Conservation (phyloP, 2,797 vertebrate species). For the Chelmon rostratus region DNA sequence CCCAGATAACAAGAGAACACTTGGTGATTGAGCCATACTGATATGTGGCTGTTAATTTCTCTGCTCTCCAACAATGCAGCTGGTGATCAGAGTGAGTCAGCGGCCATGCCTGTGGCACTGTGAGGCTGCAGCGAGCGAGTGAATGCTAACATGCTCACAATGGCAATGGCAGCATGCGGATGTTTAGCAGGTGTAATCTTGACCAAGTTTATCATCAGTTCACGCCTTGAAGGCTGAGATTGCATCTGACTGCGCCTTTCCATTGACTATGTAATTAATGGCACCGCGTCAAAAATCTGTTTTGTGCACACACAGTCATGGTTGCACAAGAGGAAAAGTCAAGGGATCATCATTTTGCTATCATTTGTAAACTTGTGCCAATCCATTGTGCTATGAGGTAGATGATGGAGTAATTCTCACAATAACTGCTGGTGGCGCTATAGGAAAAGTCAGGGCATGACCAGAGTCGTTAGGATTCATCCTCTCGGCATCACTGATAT, state of each 20-base stretch:
- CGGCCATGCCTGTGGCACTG: neutral
- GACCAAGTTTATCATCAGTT: neutral
- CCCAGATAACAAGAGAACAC: constrained; percentile 1
- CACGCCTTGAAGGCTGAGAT: too few species aligned
- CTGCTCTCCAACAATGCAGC: neutral
- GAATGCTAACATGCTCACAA: neutral
- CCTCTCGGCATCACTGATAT: too few species aligned
- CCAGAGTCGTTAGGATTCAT: neutral
- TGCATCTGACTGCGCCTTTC: too few species aligned
- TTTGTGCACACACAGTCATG: too few species aligned
- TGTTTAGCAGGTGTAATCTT: neutral
- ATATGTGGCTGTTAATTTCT: neutral
- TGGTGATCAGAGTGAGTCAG: neutral
- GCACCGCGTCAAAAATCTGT: too few species aligned
- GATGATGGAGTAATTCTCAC: too few species aligned
- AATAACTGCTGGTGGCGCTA: neutral
- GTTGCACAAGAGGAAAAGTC: too few species aligned
- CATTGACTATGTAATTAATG: too few species aligned
- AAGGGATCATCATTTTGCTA: too few species aligned
- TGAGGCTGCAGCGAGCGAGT: neutral
- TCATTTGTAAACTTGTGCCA: too few species aligned
- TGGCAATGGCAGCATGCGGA: neutral
- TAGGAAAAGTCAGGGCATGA: neutral
- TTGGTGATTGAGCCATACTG: constrained; percentile 5
- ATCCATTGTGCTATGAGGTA: too few species aligned